These are phyloP conservation scores for Notiomystis cincta DNA, from an alignment of 2,113 vertebrate species.

Conservation along the genomic window DNA sequence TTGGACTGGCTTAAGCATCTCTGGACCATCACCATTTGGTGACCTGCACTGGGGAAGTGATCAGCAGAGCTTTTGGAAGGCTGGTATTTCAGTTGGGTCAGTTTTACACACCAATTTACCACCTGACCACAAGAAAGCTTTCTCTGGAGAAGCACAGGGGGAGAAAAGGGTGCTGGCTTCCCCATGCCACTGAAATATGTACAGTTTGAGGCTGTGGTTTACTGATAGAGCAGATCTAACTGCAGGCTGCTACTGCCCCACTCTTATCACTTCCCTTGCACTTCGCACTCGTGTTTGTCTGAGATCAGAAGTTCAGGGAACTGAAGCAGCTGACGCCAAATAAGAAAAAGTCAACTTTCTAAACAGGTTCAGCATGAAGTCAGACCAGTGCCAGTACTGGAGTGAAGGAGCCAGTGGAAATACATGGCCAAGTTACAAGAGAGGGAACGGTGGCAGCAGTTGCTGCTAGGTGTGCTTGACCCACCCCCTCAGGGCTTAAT, in stretches of 20 bases:
- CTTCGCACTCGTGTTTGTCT: background rate
- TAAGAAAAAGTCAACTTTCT: conserved; percentile 5
- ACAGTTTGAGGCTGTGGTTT: background rate
- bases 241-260: background rate
- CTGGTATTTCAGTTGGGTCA: conserved; percentile 4
- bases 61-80: background rate
- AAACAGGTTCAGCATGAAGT: background rate
- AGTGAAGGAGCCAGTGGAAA: background rate
- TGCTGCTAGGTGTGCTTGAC: background rate
- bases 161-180: background rate
- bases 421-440: background rate
- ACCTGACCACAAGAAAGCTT: background rate
- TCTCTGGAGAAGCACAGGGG: background rate
- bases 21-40: background rate
- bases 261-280: conserved; percentile 1
- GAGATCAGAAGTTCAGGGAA: background rate
- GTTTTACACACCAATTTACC: background rate
- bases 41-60: background rate
- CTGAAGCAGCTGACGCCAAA: background rate
- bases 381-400: background rate
- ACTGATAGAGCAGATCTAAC: background rate
- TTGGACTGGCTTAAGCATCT: background rate
- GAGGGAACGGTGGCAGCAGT: background rate
- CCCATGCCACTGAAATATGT: background rate
- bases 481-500: background rate